These are phyloP conservation scores for Sus cebifrons DNA, from an alignment of 2,797 vertebrate genomes.

Conservation along the genomic window DNA sequence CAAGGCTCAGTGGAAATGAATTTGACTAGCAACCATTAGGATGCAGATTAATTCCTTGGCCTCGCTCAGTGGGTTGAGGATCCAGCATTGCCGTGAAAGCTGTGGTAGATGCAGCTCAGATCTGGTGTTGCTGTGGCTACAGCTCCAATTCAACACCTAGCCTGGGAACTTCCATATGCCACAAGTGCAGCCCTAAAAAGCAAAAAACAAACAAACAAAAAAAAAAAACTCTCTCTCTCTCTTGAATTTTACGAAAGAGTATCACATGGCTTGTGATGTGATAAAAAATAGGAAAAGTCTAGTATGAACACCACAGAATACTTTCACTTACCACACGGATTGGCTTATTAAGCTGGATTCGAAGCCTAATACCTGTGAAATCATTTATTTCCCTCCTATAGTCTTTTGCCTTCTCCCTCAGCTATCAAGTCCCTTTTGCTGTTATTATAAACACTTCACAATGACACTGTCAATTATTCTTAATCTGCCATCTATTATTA, in stretches of 20 bases:
- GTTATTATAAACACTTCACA: constrained; percentile 73
- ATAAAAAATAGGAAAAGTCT: background rate
- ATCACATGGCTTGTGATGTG: background rate
- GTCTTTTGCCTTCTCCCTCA: background rate
- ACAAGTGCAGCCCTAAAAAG: no score
- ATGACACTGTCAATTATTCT: constrained; percentile 71
- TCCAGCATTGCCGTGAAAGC: no score
- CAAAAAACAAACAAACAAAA: no score
- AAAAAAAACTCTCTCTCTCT: background rate
- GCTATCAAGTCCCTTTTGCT: constrained; percentile 64
- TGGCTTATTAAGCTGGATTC: background rate
- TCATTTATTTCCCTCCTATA: constrained; percentile 29
- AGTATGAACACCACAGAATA: background rate
- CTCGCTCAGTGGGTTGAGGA: no score
- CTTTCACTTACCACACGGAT: background rate
- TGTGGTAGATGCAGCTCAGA: no score
- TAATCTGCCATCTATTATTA: constrained; percentile 82
- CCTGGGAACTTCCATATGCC: no score
- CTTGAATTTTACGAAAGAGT: background rate
- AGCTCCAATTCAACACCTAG: no score
- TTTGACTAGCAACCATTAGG: no score
- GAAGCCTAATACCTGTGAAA: constrained; percentile 51
- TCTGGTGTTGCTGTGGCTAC: no score
- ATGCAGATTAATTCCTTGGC: no score
- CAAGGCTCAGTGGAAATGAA: no score